Conservation (phyloP, 2,113 vertebrate species). For the Tupaia chinensis region DNA sequence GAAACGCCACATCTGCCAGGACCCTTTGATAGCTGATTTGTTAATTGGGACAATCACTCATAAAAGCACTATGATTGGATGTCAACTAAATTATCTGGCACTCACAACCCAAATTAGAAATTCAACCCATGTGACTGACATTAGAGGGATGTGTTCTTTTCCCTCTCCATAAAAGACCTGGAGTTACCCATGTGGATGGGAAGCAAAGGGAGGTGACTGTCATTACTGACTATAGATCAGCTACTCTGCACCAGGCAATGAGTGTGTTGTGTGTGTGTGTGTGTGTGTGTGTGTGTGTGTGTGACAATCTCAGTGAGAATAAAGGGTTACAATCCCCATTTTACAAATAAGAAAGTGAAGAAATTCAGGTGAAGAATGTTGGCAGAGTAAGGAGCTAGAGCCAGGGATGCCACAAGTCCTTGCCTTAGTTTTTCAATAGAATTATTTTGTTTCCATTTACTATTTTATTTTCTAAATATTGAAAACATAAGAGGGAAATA, state of each 20-base stretch:
- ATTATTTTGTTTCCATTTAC: background rate
- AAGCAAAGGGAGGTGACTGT: conserved; percentile 17
- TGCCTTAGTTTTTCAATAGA: background rate
- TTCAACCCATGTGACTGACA: background rate
- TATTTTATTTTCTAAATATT: background rate
- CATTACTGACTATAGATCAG: background rate
- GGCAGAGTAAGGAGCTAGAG: background rate
- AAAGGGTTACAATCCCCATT: background rate
- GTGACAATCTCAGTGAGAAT: background rate
- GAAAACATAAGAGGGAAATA: background rate
- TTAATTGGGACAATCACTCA: conserved; percentile 70
- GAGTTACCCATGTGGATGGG: background rate
- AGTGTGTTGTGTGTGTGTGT: background rate
- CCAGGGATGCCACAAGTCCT: background rate
- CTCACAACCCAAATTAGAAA: conserved; percentile 75
- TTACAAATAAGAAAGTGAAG: background rate
- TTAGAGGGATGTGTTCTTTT: conserved; percentile 42
- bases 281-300: too few relatives aligned
- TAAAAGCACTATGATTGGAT: conserved; percentile 66
- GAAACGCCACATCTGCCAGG: conserved; percentile 41
- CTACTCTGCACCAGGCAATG: background rate
- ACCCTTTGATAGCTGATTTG: conserved; percentile 74
- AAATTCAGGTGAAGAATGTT: background rate
- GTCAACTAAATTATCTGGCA: conserved; percentile 70
- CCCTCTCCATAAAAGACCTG: conserved; percentile 44